Evolutionary conservation across 2,113 vertebrate species (phyloP).

Genomic region (Pipra filicauda): DNA sequence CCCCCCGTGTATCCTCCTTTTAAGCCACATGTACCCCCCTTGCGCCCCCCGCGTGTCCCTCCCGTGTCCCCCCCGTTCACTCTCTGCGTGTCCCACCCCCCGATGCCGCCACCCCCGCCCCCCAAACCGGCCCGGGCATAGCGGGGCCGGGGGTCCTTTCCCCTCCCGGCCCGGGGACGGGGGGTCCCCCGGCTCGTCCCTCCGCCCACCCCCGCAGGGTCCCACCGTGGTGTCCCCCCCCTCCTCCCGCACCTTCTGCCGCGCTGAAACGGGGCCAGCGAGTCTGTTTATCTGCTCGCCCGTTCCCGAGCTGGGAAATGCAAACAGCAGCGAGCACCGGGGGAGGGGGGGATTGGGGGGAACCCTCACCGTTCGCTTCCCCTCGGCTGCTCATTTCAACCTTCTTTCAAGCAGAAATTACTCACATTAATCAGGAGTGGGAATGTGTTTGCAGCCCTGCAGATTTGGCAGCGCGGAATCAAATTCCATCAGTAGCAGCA

Average conservation of each 20-base stretch:
- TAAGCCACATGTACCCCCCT: too few species aligned
- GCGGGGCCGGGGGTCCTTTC: neutral
- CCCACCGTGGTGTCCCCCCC: neutral
- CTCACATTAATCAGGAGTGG: slow-evolving; percentile 65
- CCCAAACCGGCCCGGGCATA: neutral
- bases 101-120: too few species aligned
- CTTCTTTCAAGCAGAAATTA: slow-evolving; percentile 65
- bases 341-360: neutral
- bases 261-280: slow-evolving; percentile 53
- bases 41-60: too few species aligned
- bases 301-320: slow-evolving; percentile 49
- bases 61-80: neutral
- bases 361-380: slow-evolving; percentile 42
- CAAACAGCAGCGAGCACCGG: slow-evolving; percentile 18
- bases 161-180: neutral
- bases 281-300: slow-evolving; percentile 15
- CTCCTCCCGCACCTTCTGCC: slow-evolving; percentile 57
- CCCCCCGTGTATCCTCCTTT: neutral
- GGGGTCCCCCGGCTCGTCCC: neutral
- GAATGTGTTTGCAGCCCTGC: slow-evolving; percentile 51
- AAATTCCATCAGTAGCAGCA: slow-evolving; percentile 57
- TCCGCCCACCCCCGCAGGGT: neutral
- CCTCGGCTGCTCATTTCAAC: slow-evolving; percentile 67
- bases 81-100: too few species aligned
- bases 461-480: slow-evolving; percentile 52